These are phyloP conservation scores for Pterostichus niger DNA, from an alignment of 2,888 invertebrate species.

Conservation along the genomic window DNA sequence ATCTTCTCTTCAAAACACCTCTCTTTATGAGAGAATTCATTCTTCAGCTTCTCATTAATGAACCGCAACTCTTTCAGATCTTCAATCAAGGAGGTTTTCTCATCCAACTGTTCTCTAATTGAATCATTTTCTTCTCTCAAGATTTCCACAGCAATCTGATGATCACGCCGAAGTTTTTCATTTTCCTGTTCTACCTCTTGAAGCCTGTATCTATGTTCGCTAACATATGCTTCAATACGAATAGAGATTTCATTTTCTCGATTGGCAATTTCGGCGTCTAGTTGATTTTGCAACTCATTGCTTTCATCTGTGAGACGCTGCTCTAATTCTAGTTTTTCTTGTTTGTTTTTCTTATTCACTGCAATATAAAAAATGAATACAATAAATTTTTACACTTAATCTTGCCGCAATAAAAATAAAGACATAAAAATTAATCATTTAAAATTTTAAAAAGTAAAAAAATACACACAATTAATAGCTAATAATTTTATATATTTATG, in stretches of 20 bases:
- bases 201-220: conserved; percentile 60
- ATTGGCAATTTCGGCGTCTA: conserved; percentile 63
- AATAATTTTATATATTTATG: too few relatives aligned
- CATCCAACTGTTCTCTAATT: conserved; percentile 75
- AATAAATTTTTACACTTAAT: too few relatives aligned
- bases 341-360: conserved; percentile 73
- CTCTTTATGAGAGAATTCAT: conserved; percentile 74
- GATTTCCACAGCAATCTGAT: conserved; percentile 75
- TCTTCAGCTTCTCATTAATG: conserved; percentile 73
- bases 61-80: conserved; percentile 70
- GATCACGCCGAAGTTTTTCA: conserved; percentile 74
- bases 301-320: conserved; percentile 72
- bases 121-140: conserved; percentile 76
- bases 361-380: conserved; percentile 68
- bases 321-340: conserved; percentile 73
- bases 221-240: conserved; percentile 64
- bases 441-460: too few relatives aligned
- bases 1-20: conserved; percentile 71
- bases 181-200: conserved; percentile 73
- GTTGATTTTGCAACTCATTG: conserved; percentile 70
- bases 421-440: too few relatives aligned
- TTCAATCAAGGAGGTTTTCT: conserved; percentile 72
- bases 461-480: too few relatives aligned
- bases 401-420: too few relatives aligned
- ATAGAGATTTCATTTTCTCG: conserved; percentile 63